A percentile compares a stretch with the other conserved stretches of the same genome.
These are phyloP conservation scores for Perodicticus potto DNA, from an alignment of 2,797 vertebrate genomes.

Conservation along the genomic window DNA sequence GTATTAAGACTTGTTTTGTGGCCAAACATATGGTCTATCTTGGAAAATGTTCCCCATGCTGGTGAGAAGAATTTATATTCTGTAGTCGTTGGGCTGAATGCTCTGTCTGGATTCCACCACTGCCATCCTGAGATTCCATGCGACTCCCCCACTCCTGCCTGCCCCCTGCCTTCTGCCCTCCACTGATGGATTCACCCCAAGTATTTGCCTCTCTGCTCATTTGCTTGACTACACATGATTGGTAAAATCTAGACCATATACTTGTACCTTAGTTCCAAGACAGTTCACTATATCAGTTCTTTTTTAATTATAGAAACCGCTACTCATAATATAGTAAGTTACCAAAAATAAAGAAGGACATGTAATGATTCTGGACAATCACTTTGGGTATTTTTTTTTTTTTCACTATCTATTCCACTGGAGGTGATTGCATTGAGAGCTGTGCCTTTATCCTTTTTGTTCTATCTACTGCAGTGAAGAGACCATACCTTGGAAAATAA, in stretches of 20 bases:
- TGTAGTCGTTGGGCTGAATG: no score
- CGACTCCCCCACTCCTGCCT: background rate
- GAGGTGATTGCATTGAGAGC: background rate
- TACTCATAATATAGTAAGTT: background rate
- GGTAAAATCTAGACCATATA: background rate
- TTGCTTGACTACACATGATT: background rate
- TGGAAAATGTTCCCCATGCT: no score
- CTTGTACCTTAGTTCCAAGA: background rate
- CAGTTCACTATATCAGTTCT: background rate
- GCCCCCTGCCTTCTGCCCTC: background rate
- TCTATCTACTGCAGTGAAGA: background rate
- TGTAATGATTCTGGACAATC: background rate
- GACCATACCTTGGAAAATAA: background rate
- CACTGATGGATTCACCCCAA: background rate
- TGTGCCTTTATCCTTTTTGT: background rate
- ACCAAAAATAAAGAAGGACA: background rate
- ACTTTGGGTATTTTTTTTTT: background rate
- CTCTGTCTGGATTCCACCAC: background rate
- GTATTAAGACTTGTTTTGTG: no score
- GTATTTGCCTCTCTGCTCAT: background rate
- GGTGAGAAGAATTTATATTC: no score
- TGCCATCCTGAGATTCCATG: rapidly evolving
- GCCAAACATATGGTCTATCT: no score
- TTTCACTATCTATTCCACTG: background rate
- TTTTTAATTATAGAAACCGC: background rate